These are phyloP conservation scores for Epistrophella euchroma DNA, from an alignment of 2,888 invertebrate species.

Conservation along the genomic window DNA sequence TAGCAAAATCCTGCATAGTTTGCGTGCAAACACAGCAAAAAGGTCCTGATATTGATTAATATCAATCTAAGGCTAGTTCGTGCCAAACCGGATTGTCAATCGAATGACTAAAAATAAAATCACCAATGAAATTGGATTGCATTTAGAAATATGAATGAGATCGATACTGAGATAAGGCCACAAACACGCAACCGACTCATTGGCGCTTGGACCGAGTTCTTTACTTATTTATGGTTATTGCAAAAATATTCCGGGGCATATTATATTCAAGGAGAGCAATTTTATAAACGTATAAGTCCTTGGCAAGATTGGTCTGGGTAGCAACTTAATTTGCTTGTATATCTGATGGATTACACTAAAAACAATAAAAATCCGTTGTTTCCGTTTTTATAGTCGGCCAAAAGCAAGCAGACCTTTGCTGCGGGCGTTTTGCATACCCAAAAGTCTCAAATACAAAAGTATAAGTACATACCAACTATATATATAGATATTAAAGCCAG, in stretches of 20 bases:
- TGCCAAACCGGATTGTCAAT: slow-evolving; percentile 12
- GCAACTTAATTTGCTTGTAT: slow-evolving; percentile 13
- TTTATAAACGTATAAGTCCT: slow-evolving; percentile 31
- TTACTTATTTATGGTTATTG: slow-evolving; percentile 3
- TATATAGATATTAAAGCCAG: slow-evolving; percentile 11
- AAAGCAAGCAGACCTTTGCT: slow-evolving; percentile 57
- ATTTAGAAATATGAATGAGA: slow-evolving; percentile 16
- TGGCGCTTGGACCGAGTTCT: slow-evolving; percentile 32
- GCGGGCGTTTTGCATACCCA: slow-evolving; percentile 49
- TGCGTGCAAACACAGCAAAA: slow-evolving; percentile 45
- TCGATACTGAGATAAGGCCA: slow-evolving; percentile 46
- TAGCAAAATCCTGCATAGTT: not conserved
- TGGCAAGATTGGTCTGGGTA: slow-evolving; percentile 4
- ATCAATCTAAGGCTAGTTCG: slow-evolving; percentile 9
- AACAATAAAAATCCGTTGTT: slow-evolving; percentile 69
- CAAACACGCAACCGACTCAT: slow-evolving; percentile 61
- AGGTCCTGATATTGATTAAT: slow-evolving; percentile 39
- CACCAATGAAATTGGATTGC: slow-evolving; percentile 23
- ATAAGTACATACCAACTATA: not conserved
- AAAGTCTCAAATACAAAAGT: slow-evolving; percentile 24
- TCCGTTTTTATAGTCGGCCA: slow-evolving; percentile 65
- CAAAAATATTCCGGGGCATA: slow-evolving; percentile 11
- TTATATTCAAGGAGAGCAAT: slow-evolving; percentile 37
- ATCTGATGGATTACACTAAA: slow-evolving; percentile 63
- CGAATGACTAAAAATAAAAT: slow-evolving; percentile 38